These are phyloP conservation scores for Nematostella vectensis DNA, from an alignment of 92 coral and sea anemone genomes.

Conservation along the genomic window DNA sequence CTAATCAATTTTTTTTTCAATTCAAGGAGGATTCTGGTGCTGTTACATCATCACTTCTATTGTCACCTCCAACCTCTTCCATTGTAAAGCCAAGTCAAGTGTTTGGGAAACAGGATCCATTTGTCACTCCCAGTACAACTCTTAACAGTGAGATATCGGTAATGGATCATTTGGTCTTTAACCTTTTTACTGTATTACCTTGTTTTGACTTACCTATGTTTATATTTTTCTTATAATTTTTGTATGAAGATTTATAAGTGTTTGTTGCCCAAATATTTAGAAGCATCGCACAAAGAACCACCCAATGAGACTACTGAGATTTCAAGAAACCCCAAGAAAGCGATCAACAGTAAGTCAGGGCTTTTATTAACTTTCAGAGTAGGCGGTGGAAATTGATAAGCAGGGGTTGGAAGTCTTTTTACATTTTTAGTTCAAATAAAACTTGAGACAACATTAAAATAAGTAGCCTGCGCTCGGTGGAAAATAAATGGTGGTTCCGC, in stretches of 20 bases:
- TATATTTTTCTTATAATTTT: neutral
- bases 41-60: conserved; percentile 28
- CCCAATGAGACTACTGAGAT: conserved; percentile 63
- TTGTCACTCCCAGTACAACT: conserved; percentile 73
- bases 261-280: conserved; percentile 11
- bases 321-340: conserved; percentile 70
- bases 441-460: too few species aligned
- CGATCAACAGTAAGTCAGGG: conserved; percentile 7
- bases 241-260: too few species aligned
- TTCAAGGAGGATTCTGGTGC: conserved; percentile 78
- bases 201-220: neutral
- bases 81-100: conserved; percentile 82
- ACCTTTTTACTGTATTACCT: neutral
- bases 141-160: conserved; percentile 39
- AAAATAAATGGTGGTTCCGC: too few species aligned
- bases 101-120: conserved; percentile 71
- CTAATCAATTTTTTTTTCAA: too few species aligned
- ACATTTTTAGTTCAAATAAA: too few species aligned
- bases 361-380: too few species aligned
- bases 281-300: conserved; percentile 54
- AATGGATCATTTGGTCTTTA: conserved; percentile 5
- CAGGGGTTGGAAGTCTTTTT: too few species aligned
- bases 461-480: too few species aligned
- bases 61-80: conserved; percentile 56
- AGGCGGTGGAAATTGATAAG: too few species aligned